Percentiles rank a stretch among this genome's conserved stretches.
Conservation (phyloP, 2,113 vertebrate genomes). For the Dinomys branickii region DNA sequence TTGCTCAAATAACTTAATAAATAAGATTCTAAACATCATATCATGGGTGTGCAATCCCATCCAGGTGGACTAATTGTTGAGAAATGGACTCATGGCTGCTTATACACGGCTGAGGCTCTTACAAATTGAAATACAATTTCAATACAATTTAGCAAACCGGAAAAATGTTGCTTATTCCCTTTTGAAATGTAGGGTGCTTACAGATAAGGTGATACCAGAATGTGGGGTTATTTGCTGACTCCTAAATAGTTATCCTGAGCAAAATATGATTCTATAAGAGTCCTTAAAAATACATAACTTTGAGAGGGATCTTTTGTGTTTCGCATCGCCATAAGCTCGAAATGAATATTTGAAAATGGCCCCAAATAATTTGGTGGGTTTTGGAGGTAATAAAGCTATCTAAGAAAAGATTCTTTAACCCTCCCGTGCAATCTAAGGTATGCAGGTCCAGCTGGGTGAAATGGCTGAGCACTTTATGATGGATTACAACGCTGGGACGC, state of each 20-base stretch:
- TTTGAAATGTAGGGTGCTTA: neutral
- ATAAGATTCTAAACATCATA: neutral
- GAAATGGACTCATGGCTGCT: neutral
- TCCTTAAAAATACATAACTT: constrained; percentile 18
- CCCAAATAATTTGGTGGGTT: neutral
- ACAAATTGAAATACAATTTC: neutral
- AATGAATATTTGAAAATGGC: constrained; percentile 28
- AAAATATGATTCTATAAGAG: neutral
- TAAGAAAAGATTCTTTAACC: neutral
- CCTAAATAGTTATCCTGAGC: neutral
- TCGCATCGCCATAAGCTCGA: neutral
- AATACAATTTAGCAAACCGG: neutral
- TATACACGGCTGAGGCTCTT: neutral
- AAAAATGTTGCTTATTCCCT: neutral
- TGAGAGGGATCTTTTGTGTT: neutral
- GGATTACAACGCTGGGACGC: neutral
- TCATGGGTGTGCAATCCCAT: neutral
- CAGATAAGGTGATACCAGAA: neutral
- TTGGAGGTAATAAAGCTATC: neutral
- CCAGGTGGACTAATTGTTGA: neutral
- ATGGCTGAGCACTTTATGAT: neutral
- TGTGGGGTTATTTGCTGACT: neutral
- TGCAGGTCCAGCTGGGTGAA: neutral
- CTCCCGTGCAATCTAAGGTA: neutral
- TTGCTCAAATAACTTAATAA: neutral